Percentiles rank a stretch among this genome's conserved stretches.
Evolutionary conservation across 2,113 vertebrate genomes (phyloP).

Genomic region (Willisornis vidua): DNA sequence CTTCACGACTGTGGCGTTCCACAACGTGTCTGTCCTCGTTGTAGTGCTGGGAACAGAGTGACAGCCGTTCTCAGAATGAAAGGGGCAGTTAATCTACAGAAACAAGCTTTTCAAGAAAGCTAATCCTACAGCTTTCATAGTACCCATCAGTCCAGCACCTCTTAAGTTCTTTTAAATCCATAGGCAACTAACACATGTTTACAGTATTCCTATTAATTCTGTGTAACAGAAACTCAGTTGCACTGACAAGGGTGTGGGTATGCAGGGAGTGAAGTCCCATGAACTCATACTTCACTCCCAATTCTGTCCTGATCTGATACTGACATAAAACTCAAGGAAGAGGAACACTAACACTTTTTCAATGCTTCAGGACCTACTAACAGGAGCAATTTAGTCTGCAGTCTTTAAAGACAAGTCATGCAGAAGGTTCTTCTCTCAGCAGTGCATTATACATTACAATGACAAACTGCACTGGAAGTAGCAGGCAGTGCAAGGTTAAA

Average conservation of each 20-base stretch:
- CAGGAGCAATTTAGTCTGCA: not conserved
- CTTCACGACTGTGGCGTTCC: slow-evolving; percentile 87
- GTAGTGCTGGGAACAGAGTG: slow-evolving; percentile 76
- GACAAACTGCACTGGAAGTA: not conserved
- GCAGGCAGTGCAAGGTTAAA: not conserved
- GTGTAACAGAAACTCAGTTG: not conserved
- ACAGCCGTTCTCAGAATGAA: not conserved
- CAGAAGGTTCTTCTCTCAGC: not conserved
- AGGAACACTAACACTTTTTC: not conserved
- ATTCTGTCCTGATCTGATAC: not conserved
- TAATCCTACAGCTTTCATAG: not conserved
- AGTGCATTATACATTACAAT: not conserved
- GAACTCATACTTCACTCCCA: not conserved
- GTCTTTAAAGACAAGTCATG: not conserved
- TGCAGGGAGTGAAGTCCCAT: not conserved
- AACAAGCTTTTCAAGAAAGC: not conserved
- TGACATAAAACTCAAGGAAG: not conserved
- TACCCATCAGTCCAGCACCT: not conserved
- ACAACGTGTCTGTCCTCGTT: slow-evolving; percentile 89
- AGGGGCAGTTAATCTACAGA: not conserved
- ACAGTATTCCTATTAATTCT: not conserved
- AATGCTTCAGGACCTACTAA: not conserved
- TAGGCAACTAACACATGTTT: not conserved
- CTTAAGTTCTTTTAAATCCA: not conserved
- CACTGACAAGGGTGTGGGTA: accelerated